phyloP scores from a whole-genome alignment of 2,888 invertebrate genomes.

The Yponomeuta cagnagella region DNA sequence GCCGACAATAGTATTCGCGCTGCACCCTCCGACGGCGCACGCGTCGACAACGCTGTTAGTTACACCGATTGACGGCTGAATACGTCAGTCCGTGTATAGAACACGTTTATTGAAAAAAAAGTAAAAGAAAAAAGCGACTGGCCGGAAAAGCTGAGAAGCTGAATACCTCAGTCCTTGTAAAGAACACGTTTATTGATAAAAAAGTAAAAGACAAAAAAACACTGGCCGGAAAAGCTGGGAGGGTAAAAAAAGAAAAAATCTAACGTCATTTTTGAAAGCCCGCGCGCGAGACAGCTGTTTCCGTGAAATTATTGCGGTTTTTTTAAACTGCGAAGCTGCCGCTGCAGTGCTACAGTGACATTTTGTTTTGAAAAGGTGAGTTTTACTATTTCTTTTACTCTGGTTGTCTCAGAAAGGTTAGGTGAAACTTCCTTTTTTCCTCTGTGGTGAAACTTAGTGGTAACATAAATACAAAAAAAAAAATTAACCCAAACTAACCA shows the following conservation, averaged over 20 bases:
- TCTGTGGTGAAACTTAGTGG: no score
- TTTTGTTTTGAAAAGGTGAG: neutral
- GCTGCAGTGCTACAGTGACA: neutral
- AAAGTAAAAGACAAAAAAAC: neutral
- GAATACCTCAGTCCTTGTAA: neutral
- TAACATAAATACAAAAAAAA: no score
- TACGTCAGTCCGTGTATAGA: neutral
- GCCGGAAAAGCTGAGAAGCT: neutral
- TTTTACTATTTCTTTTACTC: neutral
- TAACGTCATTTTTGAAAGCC: neutral
- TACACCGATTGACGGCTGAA: constrained; percentile 1
- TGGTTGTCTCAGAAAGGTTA: no score
- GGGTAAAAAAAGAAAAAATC: neutral
- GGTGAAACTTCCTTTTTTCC: no score
- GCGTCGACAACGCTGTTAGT: constrained; percentile 1
- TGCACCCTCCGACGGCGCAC: neutral
- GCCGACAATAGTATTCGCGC: neutral
- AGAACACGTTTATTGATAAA: neutral
- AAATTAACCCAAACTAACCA: no score
- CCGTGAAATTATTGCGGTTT: neutral
- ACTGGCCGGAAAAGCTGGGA: neutral
- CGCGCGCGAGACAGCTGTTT: neutral
- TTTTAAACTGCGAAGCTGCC: neutral
- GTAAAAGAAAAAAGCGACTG: neutral
- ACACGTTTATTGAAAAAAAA: constrained; percentile 2